Conservation (phyloP, 2,113 vertebrate species). For the Neolamprologus falcicula region DNA sequence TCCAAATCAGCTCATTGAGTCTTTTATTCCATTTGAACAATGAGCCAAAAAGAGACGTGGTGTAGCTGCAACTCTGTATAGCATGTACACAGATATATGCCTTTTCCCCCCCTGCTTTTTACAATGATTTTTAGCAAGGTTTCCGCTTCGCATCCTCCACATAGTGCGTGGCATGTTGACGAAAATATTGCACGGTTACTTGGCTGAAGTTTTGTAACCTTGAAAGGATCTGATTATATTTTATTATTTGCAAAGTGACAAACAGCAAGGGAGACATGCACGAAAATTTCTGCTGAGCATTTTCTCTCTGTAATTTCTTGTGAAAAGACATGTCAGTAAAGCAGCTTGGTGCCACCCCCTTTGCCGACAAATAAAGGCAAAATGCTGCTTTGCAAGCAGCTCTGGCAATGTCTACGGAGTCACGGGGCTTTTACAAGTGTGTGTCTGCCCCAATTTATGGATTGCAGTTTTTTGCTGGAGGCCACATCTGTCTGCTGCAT, state of each 20-base stretch:
- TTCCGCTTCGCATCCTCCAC: neutral
- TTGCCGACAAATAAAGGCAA: conserved; percentile 37
- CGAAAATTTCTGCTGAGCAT: neutral
- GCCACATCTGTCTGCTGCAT: conserved; percentile 53
- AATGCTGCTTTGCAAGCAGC: conserved; percentile 29
- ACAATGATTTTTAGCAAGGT: neutral
- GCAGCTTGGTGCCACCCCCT: conserved; percentile 33
- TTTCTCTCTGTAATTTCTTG: conserved; percentile 40
- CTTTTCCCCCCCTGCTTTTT: neutral
- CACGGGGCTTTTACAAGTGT: conserved; percentile 25
- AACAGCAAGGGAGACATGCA: neutral
- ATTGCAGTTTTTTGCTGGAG: conserved; percentile 36
- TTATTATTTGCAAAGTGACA: neutral
- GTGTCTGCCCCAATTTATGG: conserved; percentile 52
- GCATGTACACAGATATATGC: neutral
- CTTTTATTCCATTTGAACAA: conserved; percentile 49
- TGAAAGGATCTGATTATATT: conserved; percentile 9
- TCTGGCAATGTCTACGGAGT: conserved; percentile 26
- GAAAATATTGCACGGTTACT: neutral
- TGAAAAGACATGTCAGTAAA: conserved; percentile 45
- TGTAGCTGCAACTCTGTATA: neutral
- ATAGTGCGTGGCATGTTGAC: neutral
- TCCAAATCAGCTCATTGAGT: conserved; percentile 57
- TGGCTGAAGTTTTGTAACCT: neutral
- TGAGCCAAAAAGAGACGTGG: conserved; percentile 8